Percentiles rank a stretch among this genome's conserved stretches.
These are phyloP conservation scores for Graptemys geographica DNA, from an alignment of 2,797 vertebrate genomes.

Conservation along the genomic window DNA sequence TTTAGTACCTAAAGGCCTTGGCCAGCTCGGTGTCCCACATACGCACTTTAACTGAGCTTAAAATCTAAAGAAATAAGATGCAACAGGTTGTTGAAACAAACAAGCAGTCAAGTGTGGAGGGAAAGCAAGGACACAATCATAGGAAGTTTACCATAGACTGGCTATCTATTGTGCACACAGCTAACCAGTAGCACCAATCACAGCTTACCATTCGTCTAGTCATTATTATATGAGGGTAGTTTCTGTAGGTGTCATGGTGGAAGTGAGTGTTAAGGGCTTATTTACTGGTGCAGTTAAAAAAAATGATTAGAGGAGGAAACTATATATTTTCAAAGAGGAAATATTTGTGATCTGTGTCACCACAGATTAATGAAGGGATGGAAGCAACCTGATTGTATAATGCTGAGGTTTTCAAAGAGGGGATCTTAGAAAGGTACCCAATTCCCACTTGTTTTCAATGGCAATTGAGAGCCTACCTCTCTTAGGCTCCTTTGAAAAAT, in stretches of 20 bases:
- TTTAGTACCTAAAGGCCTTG: not conserved
- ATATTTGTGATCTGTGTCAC: not conserved
- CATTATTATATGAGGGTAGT: not conserved
- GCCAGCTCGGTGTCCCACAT: not conserved
- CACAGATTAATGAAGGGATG: not conserved
- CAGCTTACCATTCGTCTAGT: not conserved
- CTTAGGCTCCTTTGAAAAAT: not conserved
- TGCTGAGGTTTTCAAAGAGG: not conserved
- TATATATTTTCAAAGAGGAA: not conserved
- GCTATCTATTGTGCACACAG: not conserved
- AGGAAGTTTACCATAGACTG: not conserved
- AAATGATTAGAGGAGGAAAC: not conserved
- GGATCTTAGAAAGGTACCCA: not conserved
- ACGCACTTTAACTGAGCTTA: not conserved
- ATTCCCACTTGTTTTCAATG: not conserved
- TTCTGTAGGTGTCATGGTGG: not conserved
- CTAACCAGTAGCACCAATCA: accelerated
- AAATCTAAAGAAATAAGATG: not conserved
- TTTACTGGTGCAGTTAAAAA: not conserved
- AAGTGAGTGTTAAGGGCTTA: not conserved
- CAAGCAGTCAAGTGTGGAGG: not conserved
- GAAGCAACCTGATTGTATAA: not conserved
- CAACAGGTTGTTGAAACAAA: not conserved
- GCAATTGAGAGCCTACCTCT: not conserved
- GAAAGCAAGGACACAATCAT: not conserved